Conservation (phyloP, 2,888 invertebrate genomes). For the Macrostomum cliftonense region DNA sequence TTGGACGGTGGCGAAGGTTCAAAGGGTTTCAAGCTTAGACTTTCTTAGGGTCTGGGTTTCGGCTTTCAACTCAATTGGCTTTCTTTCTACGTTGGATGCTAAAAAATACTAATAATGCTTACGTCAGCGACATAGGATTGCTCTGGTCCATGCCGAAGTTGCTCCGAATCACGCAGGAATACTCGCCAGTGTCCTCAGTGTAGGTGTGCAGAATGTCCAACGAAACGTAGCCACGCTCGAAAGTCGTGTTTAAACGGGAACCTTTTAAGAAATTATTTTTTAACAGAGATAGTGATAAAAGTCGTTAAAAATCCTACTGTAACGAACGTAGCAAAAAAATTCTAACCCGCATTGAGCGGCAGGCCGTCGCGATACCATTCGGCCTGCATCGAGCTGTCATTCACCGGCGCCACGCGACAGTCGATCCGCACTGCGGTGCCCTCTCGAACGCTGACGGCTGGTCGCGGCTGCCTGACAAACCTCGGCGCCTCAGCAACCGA, state of each 20-base stretch:
- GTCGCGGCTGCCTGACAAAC: slow-evolving; percentile 2
- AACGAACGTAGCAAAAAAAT: too few species aligned
- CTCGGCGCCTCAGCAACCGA: not conserved
- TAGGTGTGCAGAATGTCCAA: slow-evolving; percentile 84
- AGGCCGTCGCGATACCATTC: slow-evolving; percentile 91
- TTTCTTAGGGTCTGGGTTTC: too few species aligned
- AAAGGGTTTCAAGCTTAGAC: too few species aligned
- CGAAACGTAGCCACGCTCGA: slow-evolving; percentile 90
- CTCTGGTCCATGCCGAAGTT: slow-evolving; percentile 70
- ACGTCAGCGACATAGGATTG: slow-evolving; percentile 62
- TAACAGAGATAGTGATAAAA: too few species aligned
- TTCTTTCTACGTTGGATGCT: too few species aligned
- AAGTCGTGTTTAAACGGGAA: slow-evolving; percentile 81
- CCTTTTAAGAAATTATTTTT: too few species aligned
- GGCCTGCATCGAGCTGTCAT: slow-evolving; percentile 72
- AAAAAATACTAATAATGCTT: too few species aligned
- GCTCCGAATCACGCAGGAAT: slow-evolving; percentile 82
- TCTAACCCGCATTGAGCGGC: slow-evolving; percentile 45
- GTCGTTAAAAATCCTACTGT: too few species aligned
- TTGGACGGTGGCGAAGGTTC: too few species aligned
- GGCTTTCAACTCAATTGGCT: too few species aligned
- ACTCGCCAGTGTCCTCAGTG: slow-evolving; percentile 87
- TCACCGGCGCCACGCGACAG: slow-evolving; percentile 75
- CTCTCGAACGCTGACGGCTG: slow-evolving; percentile 46
- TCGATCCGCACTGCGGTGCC: slow-evolving; percentile 85